phyloP scores from a whole-genome alignment of 2,797 vertebrate species.

The Amphiprion clarkii region DNA sequence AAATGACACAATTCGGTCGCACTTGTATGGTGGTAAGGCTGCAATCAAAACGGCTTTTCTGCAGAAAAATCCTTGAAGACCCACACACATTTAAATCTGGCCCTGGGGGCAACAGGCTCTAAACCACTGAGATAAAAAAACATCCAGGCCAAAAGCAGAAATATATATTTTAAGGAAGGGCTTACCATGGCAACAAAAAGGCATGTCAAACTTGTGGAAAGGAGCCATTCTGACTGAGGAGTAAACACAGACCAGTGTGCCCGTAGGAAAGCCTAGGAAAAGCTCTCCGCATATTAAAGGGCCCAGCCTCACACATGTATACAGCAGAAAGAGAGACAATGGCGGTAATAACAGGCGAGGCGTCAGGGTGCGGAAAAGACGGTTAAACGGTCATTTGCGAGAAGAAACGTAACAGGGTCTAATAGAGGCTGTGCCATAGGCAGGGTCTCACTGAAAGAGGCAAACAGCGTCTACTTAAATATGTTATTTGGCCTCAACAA shows the following conservation, averaged over 20 bases:
- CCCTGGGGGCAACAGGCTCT: constrained; percentile 88
- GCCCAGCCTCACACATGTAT: constrained; percentile 80
- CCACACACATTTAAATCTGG: constrained; percentile 91
- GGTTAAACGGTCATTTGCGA: constrained; percentile 86
- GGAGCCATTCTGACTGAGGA: constrained; percentile 80
- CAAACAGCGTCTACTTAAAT: constrained; percentile 58
- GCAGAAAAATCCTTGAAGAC: constrained; percentile 88
- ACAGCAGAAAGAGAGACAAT: constrained; percentile 84
- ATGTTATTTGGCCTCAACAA: constrained; percentile 45
- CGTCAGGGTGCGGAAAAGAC: constrained; percentile 84
- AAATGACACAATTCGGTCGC: constrained; percentile 90
- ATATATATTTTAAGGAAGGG: constrained; percentile 87
- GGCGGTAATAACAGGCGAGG: constrained; percentile 84
- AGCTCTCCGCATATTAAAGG: constrained; percentile 82
- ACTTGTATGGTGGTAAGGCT: constrained; percentile 86
- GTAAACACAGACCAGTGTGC: constrained; percentile 82
- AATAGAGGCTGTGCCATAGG: constrained; percentile 70
- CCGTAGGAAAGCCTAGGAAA: constrained; percentile 82
- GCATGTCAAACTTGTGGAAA: constrained; percentile 87
- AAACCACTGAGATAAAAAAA: constrained; percentile 86
- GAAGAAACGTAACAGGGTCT: constrained; percentile 72
- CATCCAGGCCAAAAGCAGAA: constrained; percentile 86
- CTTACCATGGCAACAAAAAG: constrained; percentile 87
- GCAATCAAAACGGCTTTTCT: constrained; percentile 88
- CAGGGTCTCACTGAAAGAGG: constrained; percentile 55